These are phyloP conservation scores for Chlorodrepanis virens DNA, from an alignment of 2,113 vertebrate species.

Conservation along the genomic window DNA sequence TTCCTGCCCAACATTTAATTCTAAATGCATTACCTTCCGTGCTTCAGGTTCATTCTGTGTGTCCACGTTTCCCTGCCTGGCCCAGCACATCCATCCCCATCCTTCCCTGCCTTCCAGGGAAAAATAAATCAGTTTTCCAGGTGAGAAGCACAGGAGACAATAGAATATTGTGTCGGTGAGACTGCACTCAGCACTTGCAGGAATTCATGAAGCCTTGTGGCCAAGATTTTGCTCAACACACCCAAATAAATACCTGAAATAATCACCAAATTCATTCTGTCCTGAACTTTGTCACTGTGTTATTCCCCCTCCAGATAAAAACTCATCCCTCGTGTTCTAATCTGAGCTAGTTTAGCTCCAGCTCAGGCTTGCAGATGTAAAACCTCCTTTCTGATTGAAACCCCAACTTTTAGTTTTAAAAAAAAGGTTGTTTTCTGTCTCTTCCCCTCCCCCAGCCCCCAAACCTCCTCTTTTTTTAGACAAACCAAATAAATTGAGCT, in stretches of 20 bases:
- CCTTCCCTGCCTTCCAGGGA: neutral
- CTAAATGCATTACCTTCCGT: neutral
- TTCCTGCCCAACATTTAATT: neutral
- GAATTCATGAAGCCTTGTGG: neutral
- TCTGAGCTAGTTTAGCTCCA: neutral
- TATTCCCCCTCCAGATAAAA: neutral
- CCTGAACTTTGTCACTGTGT: neutral
- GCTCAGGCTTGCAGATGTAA: neutral
- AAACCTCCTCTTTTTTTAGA: neutral
- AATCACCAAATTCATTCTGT: neutral
- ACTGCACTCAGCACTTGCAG: neutral
- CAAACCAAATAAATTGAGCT: neutral
- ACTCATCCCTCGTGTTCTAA: neutral
- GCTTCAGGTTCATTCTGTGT: neutral
- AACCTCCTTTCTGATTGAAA: neutral
- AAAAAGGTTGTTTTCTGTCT: neutral
- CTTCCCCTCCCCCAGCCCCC: neutral
- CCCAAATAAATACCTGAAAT: neutral
- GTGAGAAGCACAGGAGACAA: neutral
- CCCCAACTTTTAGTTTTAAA: neutral
- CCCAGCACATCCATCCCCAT: neutral
- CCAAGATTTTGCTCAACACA: neutral
- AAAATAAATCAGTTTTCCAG: neutral
- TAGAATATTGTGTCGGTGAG: rapidly evolving
- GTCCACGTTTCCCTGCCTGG: neutral